Base-by-base conservation (phyloP, 1,140 invertebrate genomes). In the Copidosoma floridanum region DNA sequence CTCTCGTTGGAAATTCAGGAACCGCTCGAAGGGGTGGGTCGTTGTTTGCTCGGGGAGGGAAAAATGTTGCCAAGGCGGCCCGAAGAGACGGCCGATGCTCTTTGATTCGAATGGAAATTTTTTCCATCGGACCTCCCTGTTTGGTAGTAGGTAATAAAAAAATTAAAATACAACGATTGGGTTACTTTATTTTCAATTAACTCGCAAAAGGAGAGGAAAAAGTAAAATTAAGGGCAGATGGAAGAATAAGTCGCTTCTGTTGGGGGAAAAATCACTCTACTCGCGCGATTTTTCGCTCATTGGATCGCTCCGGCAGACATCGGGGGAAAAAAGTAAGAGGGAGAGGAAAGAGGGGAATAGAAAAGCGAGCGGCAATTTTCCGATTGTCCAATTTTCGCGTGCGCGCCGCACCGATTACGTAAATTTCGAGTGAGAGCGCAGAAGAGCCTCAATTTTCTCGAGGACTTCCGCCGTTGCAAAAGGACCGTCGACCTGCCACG, bases 401-500 rank as follows among this genome's bases (percentile, higher is more conserved):
- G 43, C 8, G 21, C 16, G 43, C 16, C 23, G 14, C 47, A 32
- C 2, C 55, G 55, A 63, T 63, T 63, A 57, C 61, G 50, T 63
- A 63, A 57, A 57, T 63, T 63, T 57, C 16, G 38, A 57, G 50
- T 21, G 47, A 8, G n/a, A 63, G 35, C 32, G 24, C 44, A 43
- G 26, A n/a, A 57, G 53, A 52, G 50, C 35, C 43, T 63, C 63
- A 63, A 62, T 65, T 70, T 67, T 61, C 50, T 64, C 64, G 37
- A 66, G 64, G 65, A 55, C 66, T 70, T 69, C 65, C 62, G 57
- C 65, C 59, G 67, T 56, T 66, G 65, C 65, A 68, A 67, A 70
- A 71, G 67, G 70, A 61, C n/a, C n/a, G n/a, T 62, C 47, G 41
- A 75, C 68, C 78, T 78, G 78, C 76, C 78, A 80, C 51, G 46